Evolutionary conservation across 2,113 vertebrate species (phyloP), one percentile per base, ranked within the genome.

Genomic region (Caranx ignobilis): DNA sequence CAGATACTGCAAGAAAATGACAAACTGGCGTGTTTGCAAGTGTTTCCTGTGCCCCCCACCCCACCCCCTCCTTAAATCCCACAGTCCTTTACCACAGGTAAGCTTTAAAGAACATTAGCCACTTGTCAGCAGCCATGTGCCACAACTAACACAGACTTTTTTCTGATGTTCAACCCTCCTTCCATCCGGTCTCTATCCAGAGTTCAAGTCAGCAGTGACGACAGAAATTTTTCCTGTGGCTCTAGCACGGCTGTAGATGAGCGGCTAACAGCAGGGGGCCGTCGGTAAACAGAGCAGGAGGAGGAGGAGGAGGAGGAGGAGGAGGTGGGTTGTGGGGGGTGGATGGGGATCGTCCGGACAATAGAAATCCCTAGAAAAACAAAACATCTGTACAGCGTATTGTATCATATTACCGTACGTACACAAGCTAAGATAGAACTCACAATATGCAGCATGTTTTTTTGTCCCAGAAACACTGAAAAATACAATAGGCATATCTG

Each of bases 401-500:
- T 84, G 91, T 82, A 82, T 90, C 79, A 77, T 88, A 81, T 85
- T 77, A 92, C 91, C 86, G 83, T 87, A 92, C 82, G 34, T 78
- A 94, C 91, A 94, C 90, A 92, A 93, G 91, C 92, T 89, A 93
- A 92, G 91, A 91, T 87, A 89, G 84, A 89, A 91, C 79, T 89
- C 92, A 90, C 93, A 90, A 92, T 89, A 92, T 88, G 90, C 89
- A 92, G 89, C 90, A 77, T 87, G 89, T 86, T 78, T 26, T 26
- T 87, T 90, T 82, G 88, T 92, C 85, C 89, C 86, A 78, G 87
- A 92, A 92, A 94, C 91, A 92, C 90, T 85, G 88, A 89, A 84
- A 86, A 91, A 88, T 86, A 87, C 77, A 60, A 60, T 84, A 63
- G 82, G 80, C 87, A 60, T 87, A 83, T 87, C 84, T 86, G 86